These are phyloP conservation scores for Ganaspis sp. DNA, from an alignment of 1,140 invertebrate genomes.

Conservation along the genomic window DNA sequence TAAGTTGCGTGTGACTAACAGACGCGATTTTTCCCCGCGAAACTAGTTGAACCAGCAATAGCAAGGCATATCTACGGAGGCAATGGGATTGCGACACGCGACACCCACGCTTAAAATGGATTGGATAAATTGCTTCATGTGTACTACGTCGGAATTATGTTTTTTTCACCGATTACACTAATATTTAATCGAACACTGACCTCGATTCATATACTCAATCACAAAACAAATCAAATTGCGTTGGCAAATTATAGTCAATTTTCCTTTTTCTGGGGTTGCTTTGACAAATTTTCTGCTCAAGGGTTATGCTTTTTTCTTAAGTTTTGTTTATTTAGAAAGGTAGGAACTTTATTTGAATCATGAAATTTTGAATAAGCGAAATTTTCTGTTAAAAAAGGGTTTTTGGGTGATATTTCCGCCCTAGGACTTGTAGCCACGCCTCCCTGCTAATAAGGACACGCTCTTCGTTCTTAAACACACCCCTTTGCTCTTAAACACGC, in stretches of 20 bases:
- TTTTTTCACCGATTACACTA: slow-evolving; percentile 16
- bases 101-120: slow-evolving; percentile 31
- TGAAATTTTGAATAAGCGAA: too few species aligned
- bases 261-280: too few species aligned
- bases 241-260: neutral
- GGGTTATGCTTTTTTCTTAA: too few species aligned
- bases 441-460: too few species aligned
- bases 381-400: too few species aligned
- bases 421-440: too few species aligned
- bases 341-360: too few species aligned
- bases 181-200: slow-evolving; percentile 23
- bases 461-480: too few species aligned
- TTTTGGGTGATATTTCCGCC: too few species aligned
- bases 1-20: slow-evolving; percentile 27
- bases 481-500: too few species aligned
- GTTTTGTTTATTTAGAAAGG: too few species aligned
- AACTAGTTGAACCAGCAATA: slow-evolving; percentile 2
- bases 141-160: slow-evolving; percentile 2
- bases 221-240: neutral
- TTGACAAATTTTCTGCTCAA: too few species aligned
- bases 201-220: neutral
- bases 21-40: slow-evolving; percentile 12
- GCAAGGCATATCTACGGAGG: slow-evolving; percentile 22
- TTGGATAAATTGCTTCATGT: slow-evolving; percentile 22
- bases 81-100: slow-evolving; percentile 26